phyloP scores from a whole-genome alignment of 2,797 vertebrate species.

The Chloroceryle inda region DNA sequence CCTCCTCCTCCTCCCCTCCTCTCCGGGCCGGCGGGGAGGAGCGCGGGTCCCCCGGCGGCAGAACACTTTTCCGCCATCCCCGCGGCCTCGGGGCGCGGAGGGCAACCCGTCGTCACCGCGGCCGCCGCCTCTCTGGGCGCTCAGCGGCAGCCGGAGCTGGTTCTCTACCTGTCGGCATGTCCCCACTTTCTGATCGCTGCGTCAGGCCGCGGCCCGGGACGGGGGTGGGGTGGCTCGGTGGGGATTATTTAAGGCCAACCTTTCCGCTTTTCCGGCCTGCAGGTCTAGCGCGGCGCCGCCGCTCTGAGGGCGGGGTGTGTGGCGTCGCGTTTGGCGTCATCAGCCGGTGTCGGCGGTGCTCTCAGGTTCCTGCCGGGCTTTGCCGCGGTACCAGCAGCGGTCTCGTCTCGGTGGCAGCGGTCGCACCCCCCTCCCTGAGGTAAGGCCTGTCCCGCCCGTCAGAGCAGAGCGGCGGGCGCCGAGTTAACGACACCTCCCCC shows the following conservation, averaged over 20 bases:
- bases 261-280: neutral
- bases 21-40: neutral
- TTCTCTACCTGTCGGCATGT: neutral
- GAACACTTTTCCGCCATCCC: neutral
- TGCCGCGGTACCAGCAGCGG: no score
- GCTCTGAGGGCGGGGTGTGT: neutral
- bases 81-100: no score
- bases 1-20: no score
- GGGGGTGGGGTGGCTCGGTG: no score
- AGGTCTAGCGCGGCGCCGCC: no score
- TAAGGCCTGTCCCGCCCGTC: neutral
- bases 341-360: neutral
- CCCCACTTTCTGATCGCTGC: neutral
- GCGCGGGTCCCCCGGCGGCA: neutral
- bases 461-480: neutral
- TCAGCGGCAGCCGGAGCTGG: neutral
- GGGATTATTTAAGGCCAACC: neutral
- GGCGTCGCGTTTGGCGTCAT: accelerated
- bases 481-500: neutral
- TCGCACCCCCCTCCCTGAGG: neutral
- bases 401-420: no score
- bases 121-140: neutral
- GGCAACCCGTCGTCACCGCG: neutral
- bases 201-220: neutral
- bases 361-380: no score